Evolutionary conservation across 1,140 invertebrate genomes (phyloP), one percentile per base, ranked within the genome.

Genomic region (Nomia melanderi): DNA sequence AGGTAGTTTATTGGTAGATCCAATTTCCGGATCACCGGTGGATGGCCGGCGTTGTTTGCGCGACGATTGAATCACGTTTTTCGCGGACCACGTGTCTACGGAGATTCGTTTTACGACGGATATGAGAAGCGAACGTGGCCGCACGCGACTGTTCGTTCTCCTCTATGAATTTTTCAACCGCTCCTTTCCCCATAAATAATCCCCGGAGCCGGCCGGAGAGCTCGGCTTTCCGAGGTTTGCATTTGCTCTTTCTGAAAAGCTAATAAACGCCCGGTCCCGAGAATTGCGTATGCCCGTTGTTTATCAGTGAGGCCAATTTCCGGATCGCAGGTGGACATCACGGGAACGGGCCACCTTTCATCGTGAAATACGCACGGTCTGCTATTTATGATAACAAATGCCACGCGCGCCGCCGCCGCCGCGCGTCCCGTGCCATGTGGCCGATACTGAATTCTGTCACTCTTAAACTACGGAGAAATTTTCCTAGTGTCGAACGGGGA

Each of bases 1-100:
- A 76, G 71, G 54, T 67, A 78, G 81, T 83, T 77, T 74, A 83
- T 82, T 82, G 81, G 64, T 69, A 83, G 81, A 83, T 82, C 81
- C 81, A 83, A 83, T 83, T 83, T 82, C 80, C 81, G 81, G 79
- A 82, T 83, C 70, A 67, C 27, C 50, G 69, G 65, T 41, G 56
- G 53, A 79, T 65, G 72, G 60, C 47, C 41, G 36, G 36, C 41
- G 77, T 67, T 77, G 81, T 83, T 76, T 69, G 65, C 78, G 57
- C 69, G 71, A 50, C 66, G 65, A 70, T 77, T 69, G 76, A 64
- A 73, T 70, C 69, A 50, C 33, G 39, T 76, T 77, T 69, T 44
- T 69, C 73, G 39, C 20, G 53, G 39, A 39, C 63, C 73, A 60
- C 59, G 47, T 69, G 57, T 62, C 50, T 53, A 41, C 65, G 57